These are phyloP conservation scores for Mormyrus proboscirostris DNA, from an alignment of 2,797 vertebrate genomes.

Conservation along the genomic window DNA sequence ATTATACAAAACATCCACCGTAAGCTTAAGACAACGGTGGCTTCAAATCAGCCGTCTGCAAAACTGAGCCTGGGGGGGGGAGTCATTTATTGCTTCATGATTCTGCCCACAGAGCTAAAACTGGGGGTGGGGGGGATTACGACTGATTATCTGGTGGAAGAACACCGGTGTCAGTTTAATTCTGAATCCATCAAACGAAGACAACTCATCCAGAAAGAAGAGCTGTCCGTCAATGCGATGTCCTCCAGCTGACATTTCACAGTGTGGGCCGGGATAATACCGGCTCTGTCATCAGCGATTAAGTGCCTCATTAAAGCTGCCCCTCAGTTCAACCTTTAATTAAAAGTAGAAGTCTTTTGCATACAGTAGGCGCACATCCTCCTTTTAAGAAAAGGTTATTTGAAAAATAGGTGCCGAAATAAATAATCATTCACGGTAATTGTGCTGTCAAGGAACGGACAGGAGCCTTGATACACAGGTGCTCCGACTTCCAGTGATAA, in stretches of 20 bases:
- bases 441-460: not conserved
- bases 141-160: not conserved
- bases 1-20: not conserved
- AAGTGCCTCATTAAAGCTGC: slow-evolving; percentile 16
- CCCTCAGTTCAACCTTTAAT: slow-evolving; percentile 3
- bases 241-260: slow-evolving; percentile 14
- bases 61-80: not conserved
- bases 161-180: not conserved
- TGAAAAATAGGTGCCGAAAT: not conserved
- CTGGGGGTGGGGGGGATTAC: not conserved
- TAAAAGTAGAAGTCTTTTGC: not conserved
- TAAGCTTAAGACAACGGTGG: not conserved
- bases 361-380: not conserved
- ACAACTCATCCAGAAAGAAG: not conserved
- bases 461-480: not conserved
- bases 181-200: not conserved
- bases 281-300: not conserved
- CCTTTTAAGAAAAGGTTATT: slow-evolving; percentile 5
- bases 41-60: not conserved
- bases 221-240: not conserved
- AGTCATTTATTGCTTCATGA: not conserved
- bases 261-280: not conserved
- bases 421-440: slow-evolving; percentile 14
- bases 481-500: not conserved
- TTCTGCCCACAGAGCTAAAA: not conserved